Percentiles rank a stretch among this genome's conserved stretches.
phyloP scores from a whole-genome alignment of 2,888 invertebrate species.

The Belgica antarctica region DNA sequence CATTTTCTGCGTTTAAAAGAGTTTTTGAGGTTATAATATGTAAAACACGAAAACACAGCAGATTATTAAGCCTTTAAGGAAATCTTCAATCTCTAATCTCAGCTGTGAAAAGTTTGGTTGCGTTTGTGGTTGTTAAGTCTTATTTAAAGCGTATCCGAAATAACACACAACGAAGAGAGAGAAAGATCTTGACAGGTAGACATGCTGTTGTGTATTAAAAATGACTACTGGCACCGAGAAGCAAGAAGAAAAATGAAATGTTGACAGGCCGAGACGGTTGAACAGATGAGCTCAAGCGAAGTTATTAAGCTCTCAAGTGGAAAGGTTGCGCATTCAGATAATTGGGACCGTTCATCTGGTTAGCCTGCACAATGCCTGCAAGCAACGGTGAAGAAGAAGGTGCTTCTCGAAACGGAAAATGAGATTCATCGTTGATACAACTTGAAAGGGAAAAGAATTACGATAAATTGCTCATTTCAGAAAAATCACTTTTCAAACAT shows the following conservation, averaged over 20 bases:
- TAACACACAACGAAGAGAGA: conserved; percentile 39
- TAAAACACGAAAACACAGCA: too few species aligned
- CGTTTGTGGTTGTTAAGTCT: conserved; percentile 43
- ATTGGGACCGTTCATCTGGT: too few species aligned
- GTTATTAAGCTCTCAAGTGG: too few species aligned
- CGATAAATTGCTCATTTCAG: neutral
- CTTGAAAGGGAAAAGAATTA: neutral
- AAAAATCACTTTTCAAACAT: neutral
- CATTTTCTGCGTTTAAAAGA: too few species aligned
- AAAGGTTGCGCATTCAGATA: too few species aligned
- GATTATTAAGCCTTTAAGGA: too few species aligned
- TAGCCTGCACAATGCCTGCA: too few species aligned
- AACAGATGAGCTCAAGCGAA: too few species aligned
- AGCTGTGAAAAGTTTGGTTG: conserved; percentile 24
- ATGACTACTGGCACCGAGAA: conserved; percentile 42
- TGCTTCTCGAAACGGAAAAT: neutral
- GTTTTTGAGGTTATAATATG: too few species aligned
- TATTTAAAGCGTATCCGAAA: conserved; percentile 33
- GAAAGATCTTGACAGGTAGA: conserved; percentile 45
- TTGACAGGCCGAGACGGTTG: neutral
- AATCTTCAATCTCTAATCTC: too few species aligned
- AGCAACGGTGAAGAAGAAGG: too few species aligned
- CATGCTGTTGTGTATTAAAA: conserved; percentile 43
- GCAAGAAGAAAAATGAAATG: conserved; percentile 13
- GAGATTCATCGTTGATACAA: neutral